Evolutionary conservation across 2,113 vertebrate genomes (phyloP).

Genomic region (Sander lucioperca): DNA sequence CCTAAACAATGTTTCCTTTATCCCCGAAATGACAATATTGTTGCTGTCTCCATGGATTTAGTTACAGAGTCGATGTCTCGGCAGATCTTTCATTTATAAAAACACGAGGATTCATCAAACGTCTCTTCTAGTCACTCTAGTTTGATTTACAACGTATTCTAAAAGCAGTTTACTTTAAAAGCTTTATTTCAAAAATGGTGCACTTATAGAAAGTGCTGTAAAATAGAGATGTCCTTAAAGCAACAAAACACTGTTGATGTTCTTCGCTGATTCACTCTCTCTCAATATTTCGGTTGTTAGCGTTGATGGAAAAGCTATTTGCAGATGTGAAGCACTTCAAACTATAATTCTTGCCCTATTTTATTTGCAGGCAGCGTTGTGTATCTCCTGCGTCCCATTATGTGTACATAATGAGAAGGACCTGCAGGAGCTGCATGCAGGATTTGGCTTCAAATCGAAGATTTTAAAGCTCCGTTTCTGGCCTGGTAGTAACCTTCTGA

Average conservation of each 20-base stretch:
- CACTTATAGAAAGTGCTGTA: conserved; percentile 7
- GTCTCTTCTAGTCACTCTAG: neutral
- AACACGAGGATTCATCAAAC: neutral
- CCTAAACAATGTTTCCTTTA: neutral
- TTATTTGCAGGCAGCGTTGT: conserved; percentile 31
- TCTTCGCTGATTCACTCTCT: conserved; percentile 42
- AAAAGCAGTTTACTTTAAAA: conserved; percentile 20
- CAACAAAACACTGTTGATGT: neutral
- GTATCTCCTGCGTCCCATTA: conserved; percentile 34
- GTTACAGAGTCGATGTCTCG: neutral
- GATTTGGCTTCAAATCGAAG: neutral
- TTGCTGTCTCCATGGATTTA: neutral
- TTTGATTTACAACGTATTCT: conserved; percentile 8
- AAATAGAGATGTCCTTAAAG: conserved; percentile 28
- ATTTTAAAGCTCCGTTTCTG: neutral
- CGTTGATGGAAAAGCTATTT: conserved; percentile 70
- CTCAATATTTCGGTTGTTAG: conserved; percentile 37
- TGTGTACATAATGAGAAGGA: no score
- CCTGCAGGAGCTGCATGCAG: conserved; percentile 19
- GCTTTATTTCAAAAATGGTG: conserved; percentile 6
- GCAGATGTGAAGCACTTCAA: conserved; percentile 39
- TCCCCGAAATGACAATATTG: neutral
- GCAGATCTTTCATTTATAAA: neutral
- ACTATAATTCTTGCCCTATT: conserved; percentile 37
- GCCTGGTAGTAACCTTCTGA: neutral